A percentile compares a stretch with the other conserved stretches of the same genome.
phyloP scores from a whole-genome alignment of 2,888 invertebrate species.

The Bellardia bayeri region DNA sequence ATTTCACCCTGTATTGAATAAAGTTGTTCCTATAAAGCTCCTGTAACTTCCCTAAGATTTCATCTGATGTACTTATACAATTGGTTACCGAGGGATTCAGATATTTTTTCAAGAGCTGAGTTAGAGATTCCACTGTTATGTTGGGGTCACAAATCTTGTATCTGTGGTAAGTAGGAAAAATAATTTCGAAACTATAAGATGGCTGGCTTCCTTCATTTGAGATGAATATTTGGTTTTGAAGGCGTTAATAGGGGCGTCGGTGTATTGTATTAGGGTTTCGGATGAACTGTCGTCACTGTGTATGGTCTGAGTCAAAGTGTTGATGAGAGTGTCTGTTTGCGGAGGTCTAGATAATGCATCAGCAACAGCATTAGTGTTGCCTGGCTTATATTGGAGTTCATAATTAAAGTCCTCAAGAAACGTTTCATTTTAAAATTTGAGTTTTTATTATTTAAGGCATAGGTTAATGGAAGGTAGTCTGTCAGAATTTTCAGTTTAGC shows the following conservation, averaged over 20 bases:
- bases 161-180: neutral
- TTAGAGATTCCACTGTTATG: too few relatives aligned
- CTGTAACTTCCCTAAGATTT: too few relatives aligned
- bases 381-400: neutral
- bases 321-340: neutral
- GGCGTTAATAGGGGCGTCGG: neutral
- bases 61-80: too few relatives aligned
- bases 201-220: conserved; percentile 2
- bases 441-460: conserved; percentile 12
- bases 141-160: too few relatives aligned
- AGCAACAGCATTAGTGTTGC: neutral
- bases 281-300: conserved; percentile 16
- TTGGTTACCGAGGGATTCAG: too few relatives aligned
- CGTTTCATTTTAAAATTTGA: neutral
- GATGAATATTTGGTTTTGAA: neutral
- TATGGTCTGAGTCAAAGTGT: neutral
- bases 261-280: conserved; percentile 14
- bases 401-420: neutral
- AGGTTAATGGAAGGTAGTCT: neutral
- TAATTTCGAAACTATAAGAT: conserved; percentile 39
- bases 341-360: too few relatives aligned
- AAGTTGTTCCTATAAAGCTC: conserved; percentile 11
- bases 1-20: too few relatives aligned
- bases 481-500: neutral
- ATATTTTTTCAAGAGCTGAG: too few relatives aligned